Percentiles rank a stretch among this genome's conserved stretches.
Conservation (phyloP, 1,140 invertebrate genomes). For the Ceratosolen fusciceps region DNA sequence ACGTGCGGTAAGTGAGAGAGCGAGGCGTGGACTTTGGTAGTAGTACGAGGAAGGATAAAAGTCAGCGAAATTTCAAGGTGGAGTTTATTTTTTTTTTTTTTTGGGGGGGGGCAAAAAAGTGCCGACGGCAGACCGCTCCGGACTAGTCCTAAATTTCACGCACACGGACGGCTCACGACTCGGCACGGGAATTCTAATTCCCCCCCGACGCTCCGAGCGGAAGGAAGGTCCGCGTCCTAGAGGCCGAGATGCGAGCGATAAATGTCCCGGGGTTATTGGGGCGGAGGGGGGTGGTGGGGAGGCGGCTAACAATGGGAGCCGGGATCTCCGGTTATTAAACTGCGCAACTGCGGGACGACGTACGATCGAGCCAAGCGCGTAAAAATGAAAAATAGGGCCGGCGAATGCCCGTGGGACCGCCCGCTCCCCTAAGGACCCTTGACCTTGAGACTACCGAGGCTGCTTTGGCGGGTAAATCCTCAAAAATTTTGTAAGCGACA, state of each 20-base stretch:
- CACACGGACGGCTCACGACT: neutral
- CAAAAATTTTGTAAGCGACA: no score
- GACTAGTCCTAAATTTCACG: slow-evolving; percentile 21
- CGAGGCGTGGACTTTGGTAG: neutral
- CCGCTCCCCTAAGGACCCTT: no score
- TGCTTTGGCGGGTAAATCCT: no score
- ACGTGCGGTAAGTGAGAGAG: no score
- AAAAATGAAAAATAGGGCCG: neutral
- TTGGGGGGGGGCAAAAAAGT: neutral
- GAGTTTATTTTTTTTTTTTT: no score
- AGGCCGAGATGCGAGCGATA: neutral
- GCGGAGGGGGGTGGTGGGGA: neutral
- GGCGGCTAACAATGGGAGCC: slow-evolving; percentile 24
- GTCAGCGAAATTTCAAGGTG: slow-evolving; percentile 22
- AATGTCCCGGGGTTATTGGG: neutral
- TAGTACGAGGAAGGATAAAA: slow-evolving; percentile 1
- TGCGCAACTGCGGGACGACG: slow-evolving; percentile 7
- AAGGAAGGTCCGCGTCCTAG: neutral
- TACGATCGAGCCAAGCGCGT: slow-evolving; percentile 14
- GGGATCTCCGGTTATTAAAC: slow-evolving; percentile 27
- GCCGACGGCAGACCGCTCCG: neutral
- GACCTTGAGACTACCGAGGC: no score
- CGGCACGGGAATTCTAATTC: slow-evolving; percentile 33
- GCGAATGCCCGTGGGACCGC: neutral
- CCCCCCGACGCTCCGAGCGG: neutral